Conservation (phyloP, 2,888 invertebrate genomes). For the Heterodera filipjevi region DNA sequence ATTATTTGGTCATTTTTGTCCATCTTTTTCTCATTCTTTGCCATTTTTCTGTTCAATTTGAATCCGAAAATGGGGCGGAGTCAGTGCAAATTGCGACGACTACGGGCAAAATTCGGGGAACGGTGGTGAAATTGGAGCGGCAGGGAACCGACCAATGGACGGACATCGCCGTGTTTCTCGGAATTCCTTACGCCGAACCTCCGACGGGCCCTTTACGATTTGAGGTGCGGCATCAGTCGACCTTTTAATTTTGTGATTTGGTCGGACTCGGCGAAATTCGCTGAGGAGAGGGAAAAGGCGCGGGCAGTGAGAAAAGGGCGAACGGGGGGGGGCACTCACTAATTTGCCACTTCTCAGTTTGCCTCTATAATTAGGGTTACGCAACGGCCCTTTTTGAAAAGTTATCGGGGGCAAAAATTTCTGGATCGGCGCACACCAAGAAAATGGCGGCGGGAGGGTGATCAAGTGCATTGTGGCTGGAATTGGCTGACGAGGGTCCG, state of each 20-base stretch:
- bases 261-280: no score
- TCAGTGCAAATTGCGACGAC: not conserved
- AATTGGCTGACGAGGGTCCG: no score
- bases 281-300: no score
- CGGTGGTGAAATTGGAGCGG: not conserved
- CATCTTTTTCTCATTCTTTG: not conserved
- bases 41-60: not conserved
- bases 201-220: conserved; percentile 17
- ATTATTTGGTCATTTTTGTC: not conserved
- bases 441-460: no score
- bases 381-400: no score
- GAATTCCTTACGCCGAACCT: conserved; percentile 19
- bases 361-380: no score
- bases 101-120: conserved; percentile 14
- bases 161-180: conserved; percentile 15
- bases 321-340: no score
- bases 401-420: no score
- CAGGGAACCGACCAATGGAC: not conserved
- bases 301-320: no score
- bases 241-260: not conserved
- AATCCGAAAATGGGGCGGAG: not conserved
- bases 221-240: not conserved
- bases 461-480: no score
- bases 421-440: no score
- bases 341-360: no score